Base-by-base conservation (phyloP, 2,888 invertebrate genomes). In the Plusia festucae region DNA sequence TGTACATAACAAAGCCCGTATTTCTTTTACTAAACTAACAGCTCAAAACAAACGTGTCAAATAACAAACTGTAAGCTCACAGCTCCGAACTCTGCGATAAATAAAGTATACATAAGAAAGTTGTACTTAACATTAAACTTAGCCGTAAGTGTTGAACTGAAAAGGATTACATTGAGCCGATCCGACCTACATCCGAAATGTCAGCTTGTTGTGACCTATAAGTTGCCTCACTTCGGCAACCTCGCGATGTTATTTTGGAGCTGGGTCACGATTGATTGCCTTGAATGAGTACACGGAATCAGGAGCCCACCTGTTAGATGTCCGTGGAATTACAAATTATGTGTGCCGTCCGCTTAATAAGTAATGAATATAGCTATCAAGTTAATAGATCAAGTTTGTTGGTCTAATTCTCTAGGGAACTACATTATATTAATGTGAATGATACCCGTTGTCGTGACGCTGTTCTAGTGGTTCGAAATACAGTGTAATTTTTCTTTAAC, bases 181-280 rank as follows among this genome's bases (percentile, higher is more conserved):
- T 81, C 76, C 80, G 86, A 88, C 89, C 89, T 82, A 82, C 82
- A 88, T 88, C 71, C 76, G 70, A 85, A 87, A 84, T 86, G 85
- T 79, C 84, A 84, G 76, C 70, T 65, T 70, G 63, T 72, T 81
- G 64, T 78, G 76, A 82, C 84, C 83, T 82, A 69, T 72, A 68
- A 71, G 65, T 78, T 70, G 68, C 63, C 73, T 76, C 73, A 73
- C 59, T 56, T 70, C 55, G 51, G 59, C 55, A 65, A 54, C 58
- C 58, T 72, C 52, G 57, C 63, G 27, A 44, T 60, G 69, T 70
- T 82, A 76, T 75, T 82, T 76, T 53, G 68, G 65, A 76, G 67
- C 65, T 34, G 70, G 70, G 68, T 65, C 68, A 68, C 65, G 63
- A 76, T 73, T 81, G 79, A 79, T 79, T 67, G 57, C 65, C 60